These are phyloP conservation scores for Drosophila mayri DNA, from an alignment of 1,140 invertebrate species.

Conservation along the genomic window DNA sequence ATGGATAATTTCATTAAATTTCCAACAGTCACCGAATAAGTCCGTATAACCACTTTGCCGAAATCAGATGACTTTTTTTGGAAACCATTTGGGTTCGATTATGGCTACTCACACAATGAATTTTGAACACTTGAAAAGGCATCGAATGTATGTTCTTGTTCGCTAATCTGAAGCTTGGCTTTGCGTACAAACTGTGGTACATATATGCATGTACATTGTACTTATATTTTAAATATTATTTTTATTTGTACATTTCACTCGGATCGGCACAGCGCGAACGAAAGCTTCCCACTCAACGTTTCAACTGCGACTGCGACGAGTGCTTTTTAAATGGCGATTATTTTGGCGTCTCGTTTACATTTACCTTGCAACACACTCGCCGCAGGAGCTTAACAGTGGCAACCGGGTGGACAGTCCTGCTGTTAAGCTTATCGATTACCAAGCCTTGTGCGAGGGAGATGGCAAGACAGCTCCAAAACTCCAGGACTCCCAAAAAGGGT, in stretches of 20 bases:
- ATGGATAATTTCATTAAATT: conserved; percentile 10
- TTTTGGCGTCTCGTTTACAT: conserved; percentile 47
- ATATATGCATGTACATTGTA: not conserved
- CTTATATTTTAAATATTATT: conserved; percentile 13
- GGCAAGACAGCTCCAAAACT: conserved; percentile 5
- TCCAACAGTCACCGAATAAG: not conserved
- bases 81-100: conserved; percentile 5
- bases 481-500: conserved; percentile 30
- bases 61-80: conserved; percentile 12
- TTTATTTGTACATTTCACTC: conserved; percentile 28
- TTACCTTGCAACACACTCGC: conserved; percentile 35
- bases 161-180: not conserved
- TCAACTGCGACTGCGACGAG: conserved; percentile 54
- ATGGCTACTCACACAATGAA: conserved; percentile 39
- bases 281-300: conserved; percentile 56
- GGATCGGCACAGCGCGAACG: conserved; percentile 16
- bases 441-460: conserved; percentile 43
- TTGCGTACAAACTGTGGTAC: not conserved
- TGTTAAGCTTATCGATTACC: conserved; percentile 72
- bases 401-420: conserved; percentile 54
- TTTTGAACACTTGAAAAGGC: not conserved
- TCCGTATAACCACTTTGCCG: not conserved
- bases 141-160: not conserved
- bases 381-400: conserved; percentile 7
- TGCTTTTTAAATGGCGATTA: conserved; percentile 23